These are phyloP conservation scores for Conus betulinus DNA, from an alignment of 1,140 invertebrate genomes.

Conservation along the genomic window DNA sequence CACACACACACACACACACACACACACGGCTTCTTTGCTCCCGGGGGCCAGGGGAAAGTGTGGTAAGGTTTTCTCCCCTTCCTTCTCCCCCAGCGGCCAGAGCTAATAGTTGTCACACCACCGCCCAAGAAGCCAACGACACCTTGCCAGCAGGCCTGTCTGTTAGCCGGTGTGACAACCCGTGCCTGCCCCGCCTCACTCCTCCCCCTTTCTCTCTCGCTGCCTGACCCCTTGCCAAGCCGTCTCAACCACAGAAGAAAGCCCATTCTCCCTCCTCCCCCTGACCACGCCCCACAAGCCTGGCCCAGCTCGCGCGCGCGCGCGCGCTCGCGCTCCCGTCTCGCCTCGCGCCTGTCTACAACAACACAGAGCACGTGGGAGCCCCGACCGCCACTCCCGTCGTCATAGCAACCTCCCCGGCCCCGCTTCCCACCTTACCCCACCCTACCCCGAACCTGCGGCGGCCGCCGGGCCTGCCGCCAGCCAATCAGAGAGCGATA, in stretches of 20 bases:
- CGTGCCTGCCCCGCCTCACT: not conserved
- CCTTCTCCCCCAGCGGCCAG: too few species aligned
- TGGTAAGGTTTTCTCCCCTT: too few species aligned
- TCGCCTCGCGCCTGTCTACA: not conserved
- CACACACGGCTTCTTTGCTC: too few species aligned
- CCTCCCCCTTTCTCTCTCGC: not conserved
- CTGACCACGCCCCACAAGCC: too few species aligned
- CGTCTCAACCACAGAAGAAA: too few species aligned
- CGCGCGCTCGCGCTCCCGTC: not conserved
- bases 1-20: too few species aligned
- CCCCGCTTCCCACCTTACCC: slow-evolving; percentile 24
- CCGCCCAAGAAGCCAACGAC: too few species aligned
- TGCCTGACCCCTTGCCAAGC: not conserved
- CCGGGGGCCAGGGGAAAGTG: too few species aligned
- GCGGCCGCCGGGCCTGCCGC: not conserved
- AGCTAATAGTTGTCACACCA: too few species aligned
- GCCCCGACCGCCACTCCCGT: not conserved
- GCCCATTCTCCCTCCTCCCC: not conserved
- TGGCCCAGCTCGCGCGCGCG: not conserved
- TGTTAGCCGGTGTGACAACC: too few species aligned
- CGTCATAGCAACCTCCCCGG: slow-evolving; percentile 34
- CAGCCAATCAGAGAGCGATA: slow-evolving; percentile 34
- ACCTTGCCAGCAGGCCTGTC: too few species aligned
- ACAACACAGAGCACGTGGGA: slow-evolving; percentile 7
- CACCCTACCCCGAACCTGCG: slow-evolving; percentile 1